Percentiles rank a stretch among this genome's conserved stretches.
Evolutionary conservation across 35 echinoderm and acorn worm genomes (phyloP).

Genomic region (Ophiothrix spiculata): DNA sequence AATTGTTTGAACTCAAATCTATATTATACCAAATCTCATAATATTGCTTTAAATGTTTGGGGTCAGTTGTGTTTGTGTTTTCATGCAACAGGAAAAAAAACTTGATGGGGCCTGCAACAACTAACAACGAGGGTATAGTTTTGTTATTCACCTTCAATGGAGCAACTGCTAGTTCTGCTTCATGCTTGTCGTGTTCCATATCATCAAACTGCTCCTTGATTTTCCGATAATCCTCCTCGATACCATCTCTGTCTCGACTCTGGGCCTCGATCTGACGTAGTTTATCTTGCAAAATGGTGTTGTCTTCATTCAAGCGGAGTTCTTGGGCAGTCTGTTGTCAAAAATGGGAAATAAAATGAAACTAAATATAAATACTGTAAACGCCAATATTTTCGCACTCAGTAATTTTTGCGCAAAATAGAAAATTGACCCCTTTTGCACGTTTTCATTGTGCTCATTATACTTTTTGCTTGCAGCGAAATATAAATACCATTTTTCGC

Average conservation of each 20-base stretch:
- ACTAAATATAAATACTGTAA: constrained; percentile 69
- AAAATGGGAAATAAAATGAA: neutral
- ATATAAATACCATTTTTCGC: too few species aligned
- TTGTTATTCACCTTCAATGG: constrained; percentile 96
- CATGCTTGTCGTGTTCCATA: constrained; percentile 73
- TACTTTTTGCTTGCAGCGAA: too few species aligned
- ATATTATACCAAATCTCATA: too few species aligned
- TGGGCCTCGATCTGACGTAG: constrained; percentile 42
- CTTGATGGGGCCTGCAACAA: too few species aligned
- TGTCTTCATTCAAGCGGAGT: constrained; percentile 57
- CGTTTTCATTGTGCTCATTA: constrained; percentile 62
- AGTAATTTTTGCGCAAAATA: too few species aligned
- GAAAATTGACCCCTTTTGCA: constrained; percentile 70
- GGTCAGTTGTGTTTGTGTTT: too few species aligned
- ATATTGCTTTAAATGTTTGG: too few species aligned
- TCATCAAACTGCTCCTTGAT: constrained; percentile 71
- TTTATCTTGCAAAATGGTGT: constrained; percentile 40
- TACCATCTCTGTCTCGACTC: constrained; percentile 33
- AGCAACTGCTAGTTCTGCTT: constrained; percentile 80
- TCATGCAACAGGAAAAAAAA: too few species aligned
- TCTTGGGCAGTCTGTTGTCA: constrained; percentile 59
- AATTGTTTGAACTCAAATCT: too few species aligned
- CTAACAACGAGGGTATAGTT: too few species aligned
- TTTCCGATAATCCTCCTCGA: constrained; percentile 51
- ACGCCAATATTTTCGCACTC: too few species aligned